Percentiles rank a stretch among this genome's conserved stretches.
Conservation (phyloP, 1,140 invertebrate genomes). For the Phortica variegata region DNA sequence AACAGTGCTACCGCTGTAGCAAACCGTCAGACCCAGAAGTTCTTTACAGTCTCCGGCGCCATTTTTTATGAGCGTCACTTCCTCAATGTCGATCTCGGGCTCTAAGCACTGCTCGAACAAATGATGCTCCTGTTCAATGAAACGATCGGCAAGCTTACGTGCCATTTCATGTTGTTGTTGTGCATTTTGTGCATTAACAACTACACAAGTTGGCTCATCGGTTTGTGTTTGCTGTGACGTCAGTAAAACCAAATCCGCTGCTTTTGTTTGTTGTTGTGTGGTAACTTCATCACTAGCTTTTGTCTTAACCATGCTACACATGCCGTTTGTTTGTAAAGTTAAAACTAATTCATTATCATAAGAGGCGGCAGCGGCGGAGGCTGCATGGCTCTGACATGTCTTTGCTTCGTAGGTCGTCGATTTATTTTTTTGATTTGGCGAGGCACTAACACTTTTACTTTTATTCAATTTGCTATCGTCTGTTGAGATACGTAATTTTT, state of each 20-base stretch:
- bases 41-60: conserved; percentile 61
- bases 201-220: conserved; percentile 2
- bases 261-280: not conserved
- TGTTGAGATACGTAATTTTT: not conserved
- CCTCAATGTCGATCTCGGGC: conserved; percentile 73
- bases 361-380: not conserved
- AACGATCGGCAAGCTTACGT: conserved; percentile 32
- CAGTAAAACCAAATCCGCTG: not conserved
- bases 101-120: conserved; percentile 61
- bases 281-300: not conserved
- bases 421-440: conserved; percentile 1
- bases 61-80: conserved; percentile 63
- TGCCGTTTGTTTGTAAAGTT: conserved; percentile 23
- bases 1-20: conserved; percentile 67
- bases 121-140: conserved; percentile 58
- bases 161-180: conserved; percentile 21
- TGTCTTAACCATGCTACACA: conserved; percentile 1
- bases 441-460: conserved; percentile 1
- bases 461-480: no score
- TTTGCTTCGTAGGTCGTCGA: no score
- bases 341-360: conserved; percentile 25
- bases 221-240: conserved; percentile 15
- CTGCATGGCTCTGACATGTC: no score
- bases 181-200: not conserved
- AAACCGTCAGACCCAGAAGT: conserved; percentile 70